A percentile compares a stretch with the other conserved stretches of the same genome.
These are phyloP conservation scores for Agrochola macilenta DNA, from an alignment of 2,888 invertebrate genomes.

Conservation along the genomic window DNA sequence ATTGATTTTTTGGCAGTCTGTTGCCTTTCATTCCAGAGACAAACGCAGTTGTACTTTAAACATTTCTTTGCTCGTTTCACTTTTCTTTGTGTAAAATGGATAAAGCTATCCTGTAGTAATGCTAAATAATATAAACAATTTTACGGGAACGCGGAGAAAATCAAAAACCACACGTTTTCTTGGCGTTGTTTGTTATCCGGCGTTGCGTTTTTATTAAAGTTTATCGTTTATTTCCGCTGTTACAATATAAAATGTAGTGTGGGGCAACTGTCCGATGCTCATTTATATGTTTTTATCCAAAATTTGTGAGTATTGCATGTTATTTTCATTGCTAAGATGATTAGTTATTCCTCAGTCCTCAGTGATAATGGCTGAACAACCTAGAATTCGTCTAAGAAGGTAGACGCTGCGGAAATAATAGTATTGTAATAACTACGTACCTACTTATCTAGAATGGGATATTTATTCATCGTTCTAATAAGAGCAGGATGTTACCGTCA, in stretches of 20 bases:
- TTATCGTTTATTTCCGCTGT: slow-evolving; percentile 81
- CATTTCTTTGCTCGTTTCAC: slow-evolving; percentile 36
- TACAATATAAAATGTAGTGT: slow-evolving; percentile 86
- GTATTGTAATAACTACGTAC: slow-evolving; percentile 18
- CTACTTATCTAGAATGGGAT: neutral
- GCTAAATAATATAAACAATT: slow-evolving; percentile 15
- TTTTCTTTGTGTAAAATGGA: slow-evolving; percentile 11
- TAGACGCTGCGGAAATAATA: slow-evolving; percentile 56
- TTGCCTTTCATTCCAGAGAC: slow-evolving; percentile 51
- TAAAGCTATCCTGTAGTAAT: slow-evolving; percentile 56
- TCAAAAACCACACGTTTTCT: slow-evolving; percentile 88
- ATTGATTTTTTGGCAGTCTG: slow-evolving; percentile 65
- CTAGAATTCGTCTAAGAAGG: slow-evolving; percentile 73
- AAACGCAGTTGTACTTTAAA: neutral
- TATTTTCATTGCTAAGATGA: slow-evolving; percentile 58
- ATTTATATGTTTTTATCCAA: slow-evolving; percentile 77
- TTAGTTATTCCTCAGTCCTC: slow-evolving; percentile 38
- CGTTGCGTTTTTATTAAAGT: slow-evolving; percentile 84
- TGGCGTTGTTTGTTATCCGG: slow-evolving; percentile 89
- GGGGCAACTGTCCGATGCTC: slow-evolving; percentile 75
- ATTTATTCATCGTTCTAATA: neutral
- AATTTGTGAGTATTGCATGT: slow-evolving; percentile 79
- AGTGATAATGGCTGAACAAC: slow-evolving; percentile 79
- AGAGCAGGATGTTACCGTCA: slow-evolving; percentile 38
- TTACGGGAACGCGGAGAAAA: slow-evolving; percentile 70